These are phyloP conservation scores for Bhutanitis thaidina DNA, from an alignment of 2,888 invertebrate genomes.

Conservation along the genomic window DNA sequence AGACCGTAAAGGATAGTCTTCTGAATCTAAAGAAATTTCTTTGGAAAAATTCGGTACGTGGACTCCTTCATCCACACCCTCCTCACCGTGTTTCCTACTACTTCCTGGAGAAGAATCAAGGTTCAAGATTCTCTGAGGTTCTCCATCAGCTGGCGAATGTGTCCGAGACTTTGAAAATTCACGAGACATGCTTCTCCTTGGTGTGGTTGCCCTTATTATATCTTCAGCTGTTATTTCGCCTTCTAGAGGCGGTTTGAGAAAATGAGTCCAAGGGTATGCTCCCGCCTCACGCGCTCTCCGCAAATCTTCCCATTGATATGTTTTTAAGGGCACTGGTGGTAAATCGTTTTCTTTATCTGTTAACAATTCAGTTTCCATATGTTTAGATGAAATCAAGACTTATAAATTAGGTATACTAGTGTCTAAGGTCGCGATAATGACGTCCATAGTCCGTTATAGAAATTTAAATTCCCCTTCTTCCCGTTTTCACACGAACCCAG, in stretches of 20 bases:
- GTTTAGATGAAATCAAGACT: slow-evolving; percentile 51
- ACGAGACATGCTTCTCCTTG: slow-evolving; percentile 71
- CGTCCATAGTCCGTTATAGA: slow-evolving; percentile 30
- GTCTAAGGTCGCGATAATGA: slow-evolving; percentile 29
- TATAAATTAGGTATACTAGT: slow-evolving; percentile 21
- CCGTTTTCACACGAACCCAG: slow-evolving; percentile 53
- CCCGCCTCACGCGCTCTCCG: slow-evolving; percentile 84
- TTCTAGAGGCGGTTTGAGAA: slow-evolving; percentile 82
- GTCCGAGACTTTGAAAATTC: slow-evolving; percentile 69
- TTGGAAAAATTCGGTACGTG: slow-evolving; percentile 75
- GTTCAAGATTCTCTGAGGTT: slow-evolving; percentile 63
- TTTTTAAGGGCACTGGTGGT: slow-evolving; percentile 86
- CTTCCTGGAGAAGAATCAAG: slow-evolving; percentile 75
- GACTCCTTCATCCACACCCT: slow-evolving; percentile 67
- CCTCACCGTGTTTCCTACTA: slow-evolving; percentile 68
- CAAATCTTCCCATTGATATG: slow-evolving; percentile 91
- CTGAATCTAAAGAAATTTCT: slow-evolving; percentile 67
- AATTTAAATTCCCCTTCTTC: slow-evolving; percentile 16
- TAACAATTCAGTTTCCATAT: slow-evolving; percentile 78
- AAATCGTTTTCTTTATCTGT: slow-evolving; percentile 69
- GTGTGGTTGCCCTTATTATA: slow-evolving; percentile 68
- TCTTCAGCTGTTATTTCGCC: slow-evolving; percentile 74
- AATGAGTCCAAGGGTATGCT: slow-evolving; percentile 90
- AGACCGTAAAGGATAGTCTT: slow-evolving; percentile 60
- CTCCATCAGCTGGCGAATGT: slow-evolving; percentile 58